phyloP scores from a whole-genome alignment of 2,888 invertebrate species.

The Trisateles emortualis region DNA sequence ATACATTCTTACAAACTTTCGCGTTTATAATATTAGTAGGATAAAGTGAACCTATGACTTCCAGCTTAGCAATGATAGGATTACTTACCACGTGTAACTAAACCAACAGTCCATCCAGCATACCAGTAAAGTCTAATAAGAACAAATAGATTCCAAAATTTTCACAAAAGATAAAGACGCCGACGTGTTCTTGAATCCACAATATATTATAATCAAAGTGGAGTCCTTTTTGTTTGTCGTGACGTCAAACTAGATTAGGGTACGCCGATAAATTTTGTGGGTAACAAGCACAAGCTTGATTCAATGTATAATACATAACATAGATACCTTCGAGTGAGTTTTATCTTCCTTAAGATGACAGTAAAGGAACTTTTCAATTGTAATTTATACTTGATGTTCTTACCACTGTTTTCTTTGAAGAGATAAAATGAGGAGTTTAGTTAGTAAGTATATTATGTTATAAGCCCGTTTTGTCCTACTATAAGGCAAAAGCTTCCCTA shows the following conservation, averaged over 20 bases:
- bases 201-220: slow-evolving; percentile 20
- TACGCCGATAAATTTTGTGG: slow-evolving; percentile 24
- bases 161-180: neutral
- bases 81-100: too few relatives aligned
- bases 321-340: slow-evolving; percentile 8
- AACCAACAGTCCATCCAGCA: too few relatives aligned
- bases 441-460: too few relatives aligned
- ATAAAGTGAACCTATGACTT: too few relatives aligned
- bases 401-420: too few relatives aligned
- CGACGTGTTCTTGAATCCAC: slow-evolving; percentile 6
- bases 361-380: neutral
- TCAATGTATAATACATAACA: slow-evolving; percentile 10
- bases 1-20: too few relatives aligned
- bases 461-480: too few relatives aligned
- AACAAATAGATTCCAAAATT: neutral
- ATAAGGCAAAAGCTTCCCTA: too few relatives aligned
- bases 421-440: too few relatives aligned
- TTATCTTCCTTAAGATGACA: slow-evolving; percentile 4
- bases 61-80: too few relatives aligned
- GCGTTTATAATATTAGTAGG: too few relatives aligned
- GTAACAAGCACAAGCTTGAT: slow-evolving; percentile 12
- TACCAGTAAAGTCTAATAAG: neutral
- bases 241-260: slow-evolving; percentile 32
- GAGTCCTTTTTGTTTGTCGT: slow-evolving; percentile 24
- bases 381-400: neutral